These are phyloP conservation scores for Tortrix viridana DNA, from an alignment of 2,888 invertebrate species.

Conservation along the genomic window DNA sequence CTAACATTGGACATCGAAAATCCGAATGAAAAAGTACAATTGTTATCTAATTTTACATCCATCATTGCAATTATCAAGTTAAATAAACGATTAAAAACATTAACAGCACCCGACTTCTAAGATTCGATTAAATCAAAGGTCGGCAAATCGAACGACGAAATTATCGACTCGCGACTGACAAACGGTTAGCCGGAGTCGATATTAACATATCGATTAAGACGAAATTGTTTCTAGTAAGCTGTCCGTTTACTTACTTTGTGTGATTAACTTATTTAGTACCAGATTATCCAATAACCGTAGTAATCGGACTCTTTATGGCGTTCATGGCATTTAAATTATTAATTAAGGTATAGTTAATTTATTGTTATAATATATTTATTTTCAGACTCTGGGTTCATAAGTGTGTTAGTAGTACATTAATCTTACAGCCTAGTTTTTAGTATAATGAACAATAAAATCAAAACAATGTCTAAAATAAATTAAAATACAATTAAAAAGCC, in stretches of 20 bases:
- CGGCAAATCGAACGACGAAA: neutral
- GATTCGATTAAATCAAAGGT: slow-evolving; percentile 2
- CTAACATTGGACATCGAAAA: neutral
- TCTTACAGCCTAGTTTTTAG: too few species aligned
- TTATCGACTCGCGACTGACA: slow-evolving; percentile 12
- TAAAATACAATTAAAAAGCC: too few species aligned
- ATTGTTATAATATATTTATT: too few species aligned
- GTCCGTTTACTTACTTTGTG: slow-evolving; percentile 1
- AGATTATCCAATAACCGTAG: too few species aligned
- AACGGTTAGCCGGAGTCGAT: slow-evolving; percentile 8
- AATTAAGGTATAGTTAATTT: too few species aligned
- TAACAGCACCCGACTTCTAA: neutral
- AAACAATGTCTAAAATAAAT: too few species aligned
- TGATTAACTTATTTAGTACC: too few species aligned
- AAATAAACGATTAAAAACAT: neutral
- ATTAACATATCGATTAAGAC: slow-evolving; percentile 16
- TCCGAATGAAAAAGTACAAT: neutral
- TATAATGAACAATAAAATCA: too few species aligned
- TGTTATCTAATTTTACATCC: neutral
- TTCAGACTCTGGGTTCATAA: too few species aligned
- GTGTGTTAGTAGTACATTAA: too few species aligned
- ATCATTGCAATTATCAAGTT: neutral
- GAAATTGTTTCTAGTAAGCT: slow-evolving; percentile 3
- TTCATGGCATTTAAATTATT: too few species aligned
- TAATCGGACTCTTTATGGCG: too few species aligned